A percentile compares a stretch with the other conserved stretches of the same genome.
phyloP scores from a whole-genome alignment of 1,140 invertebrate species.

The Dendrolimus punctatus region DNA sequence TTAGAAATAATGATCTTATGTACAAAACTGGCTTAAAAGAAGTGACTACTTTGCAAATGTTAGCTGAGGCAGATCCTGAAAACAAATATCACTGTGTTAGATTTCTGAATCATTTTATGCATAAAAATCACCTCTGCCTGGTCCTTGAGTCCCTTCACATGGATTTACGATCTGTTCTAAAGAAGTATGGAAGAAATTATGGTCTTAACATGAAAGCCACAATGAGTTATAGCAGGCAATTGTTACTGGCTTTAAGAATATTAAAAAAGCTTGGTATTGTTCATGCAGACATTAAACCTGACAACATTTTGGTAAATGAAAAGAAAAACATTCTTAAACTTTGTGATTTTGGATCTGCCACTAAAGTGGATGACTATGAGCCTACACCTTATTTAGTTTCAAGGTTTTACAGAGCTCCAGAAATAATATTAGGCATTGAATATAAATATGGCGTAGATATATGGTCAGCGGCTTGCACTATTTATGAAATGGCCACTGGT shows the following conservation, averaged over 20 bases:
- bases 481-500: slow-evolving; percentile 98
- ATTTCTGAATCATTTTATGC: slow-evolving; percentile 90
- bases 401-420: slow-evolving; percentile 97
- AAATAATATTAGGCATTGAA: slow-evolving; percentile 97
- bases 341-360: slow-evolving; percentile 99
- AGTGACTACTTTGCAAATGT: slow-evolving; percentile 91
- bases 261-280: slow-evolving; percentile 96
- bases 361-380: slow-evolving; percentile 95
- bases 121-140: slow-evolving; percentile 97
- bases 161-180: slow-evolving; percentile 93
- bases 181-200: slow-evolving; percentile 98
- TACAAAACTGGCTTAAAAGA: slow-evolving; percentile 98
- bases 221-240: slow-evolving; percentile 96
- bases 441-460: slow-evolving; percentile 98
- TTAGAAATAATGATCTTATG: slow-evolving; percentile 99
- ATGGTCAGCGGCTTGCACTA: slow-evolving; percentile 98
- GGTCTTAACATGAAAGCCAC: slow-evolving; percentile 98
- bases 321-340: slow-evolving; percentile 96
- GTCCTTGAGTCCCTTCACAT: slow-evolving; percentile 97
- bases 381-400: slow-evolving; percentile 98
- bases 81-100: slow-evolving; percentile 97
- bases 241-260: slow-evolving; percentile 93
- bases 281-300: slow-evolving; percentile 99
- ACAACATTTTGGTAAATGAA: slow-evolving; percentile 99
- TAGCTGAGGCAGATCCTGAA: slow-evolving; percentile 97